Conservation (phyloP, 2,113 vertebrate species). For the Macquaria australasica region DNA sequence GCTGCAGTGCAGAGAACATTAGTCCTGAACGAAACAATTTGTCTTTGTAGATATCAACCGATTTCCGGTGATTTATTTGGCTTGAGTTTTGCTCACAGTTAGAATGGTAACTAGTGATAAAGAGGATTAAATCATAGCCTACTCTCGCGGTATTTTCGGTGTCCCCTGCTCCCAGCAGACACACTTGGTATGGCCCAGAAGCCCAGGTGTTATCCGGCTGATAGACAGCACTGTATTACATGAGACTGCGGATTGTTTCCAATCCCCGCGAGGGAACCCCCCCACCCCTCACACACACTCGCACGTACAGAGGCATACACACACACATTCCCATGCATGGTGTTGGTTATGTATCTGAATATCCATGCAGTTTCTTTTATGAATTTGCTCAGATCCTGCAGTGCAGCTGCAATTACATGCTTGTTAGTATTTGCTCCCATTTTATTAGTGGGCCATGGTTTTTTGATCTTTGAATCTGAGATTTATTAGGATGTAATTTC, state of each 20-base stretch:
- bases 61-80: neutral
- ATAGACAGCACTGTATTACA: conserved; percentile 62
- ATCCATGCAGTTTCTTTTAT: conserved; percentile 1
- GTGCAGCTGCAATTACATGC: conserved; percentile 30
- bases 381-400: conserved; percentile 18
- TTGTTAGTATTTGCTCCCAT: neutral
- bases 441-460: neutral
- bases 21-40: neutral
- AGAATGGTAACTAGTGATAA: neutral
- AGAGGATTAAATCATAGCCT: neutral
- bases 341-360: conserved; percentile 6
- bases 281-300: neutral
- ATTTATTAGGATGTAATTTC: neutral
- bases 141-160: conserved; percentile 65
- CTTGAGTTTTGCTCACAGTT: neutral
- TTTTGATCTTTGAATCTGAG: neutral
- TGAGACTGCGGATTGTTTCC: conserved; percentile 76
- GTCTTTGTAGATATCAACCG: neutral
- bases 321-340: conserved; percentile 20
- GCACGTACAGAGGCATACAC: neutral
- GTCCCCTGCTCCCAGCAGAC: conserved; percentile 18
- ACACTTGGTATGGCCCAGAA: conserved; percentile 49
- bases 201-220: conserved; percentile 59
- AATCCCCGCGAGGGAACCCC: conserved; percentile 60
- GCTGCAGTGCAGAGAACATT: neutral